Evolutionary conservation across 2,888 invertebrate genomes (phyloP).

Genomic region (Malachius bipustulatus): DNA sequence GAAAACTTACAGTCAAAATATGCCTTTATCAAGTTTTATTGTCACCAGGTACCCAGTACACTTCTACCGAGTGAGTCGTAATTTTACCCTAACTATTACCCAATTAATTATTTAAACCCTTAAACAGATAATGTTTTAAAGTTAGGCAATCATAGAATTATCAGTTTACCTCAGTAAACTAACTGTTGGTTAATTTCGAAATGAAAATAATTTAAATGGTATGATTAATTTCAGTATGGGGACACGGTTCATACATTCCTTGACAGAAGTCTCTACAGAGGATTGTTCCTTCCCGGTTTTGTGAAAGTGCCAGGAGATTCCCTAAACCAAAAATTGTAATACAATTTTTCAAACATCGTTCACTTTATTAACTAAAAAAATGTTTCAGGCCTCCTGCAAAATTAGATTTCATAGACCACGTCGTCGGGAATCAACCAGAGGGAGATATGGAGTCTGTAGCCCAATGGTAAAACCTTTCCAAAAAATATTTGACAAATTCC

Average conservation of each 20-base stretch:
- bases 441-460: constrained; percentile 78
- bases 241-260: constrained; percentile 94
- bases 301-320: constrained; percentile 43
- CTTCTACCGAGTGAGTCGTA: too few species aligned
- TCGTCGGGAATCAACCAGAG: constrained; percentile 96
- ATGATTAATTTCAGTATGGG: constrained; percentile 77
- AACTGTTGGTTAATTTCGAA: too few species aligned
- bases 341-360: too few species aligned
- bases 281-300: constrained; percentile 82
- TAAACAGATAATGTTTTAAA: too few species aligned
- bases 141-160: too few species aligned
- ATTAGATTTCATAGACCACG: constrained; percentile 88
- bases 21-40: too few species aligned
- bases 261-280: constrained; percentile 72
- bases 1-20: too few species aligned
- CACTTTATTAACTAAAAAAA: constrained; percentile 8
- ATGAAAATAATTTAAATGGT: too few species aligned
- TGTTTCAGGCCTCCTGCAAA: constrained; percentile 55
- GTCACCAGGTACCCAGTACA: too few species aligned
- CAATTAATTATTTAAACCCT: too few species aligned
- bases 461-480: constrained; percentile 53
- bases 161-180: too few species aligned
- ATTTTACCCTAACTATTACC: too few species aligned
- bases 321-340: constrained; percentile 48
- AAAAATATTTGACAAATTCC: constrained; percentile 6